Evolutionary conservation across 2,797 vertebrate genomes (phyloP).

Genomic region (Neosilurus hyrtlii): DNA sequence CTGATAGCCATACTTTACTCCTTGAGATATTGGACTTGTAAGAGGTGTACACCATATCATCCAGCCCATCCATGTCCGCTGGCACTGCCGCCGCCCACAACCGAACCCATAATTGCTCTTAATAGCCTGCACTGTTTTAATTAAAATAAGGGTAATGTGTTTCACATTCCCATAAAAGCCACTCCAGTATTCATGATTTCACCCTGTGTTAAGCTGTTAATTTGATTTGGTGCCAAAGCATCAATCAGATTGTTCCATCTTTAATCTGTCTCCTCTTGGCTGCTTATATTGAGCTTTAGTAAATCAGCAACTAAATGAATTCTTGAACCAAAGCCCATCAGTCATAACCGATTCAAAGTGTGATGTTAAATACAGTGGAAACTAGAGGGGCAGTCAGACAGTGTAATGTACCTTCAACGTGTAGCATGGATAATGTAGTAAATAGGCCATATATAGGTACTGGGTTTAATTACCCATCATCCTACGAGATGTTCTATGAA

Average conservation of each 20-base stretch:
- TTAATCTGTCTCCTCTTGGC: slow-evolving; percentile 9
- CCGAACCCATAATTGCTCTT: slow-evolving; percentile 22
- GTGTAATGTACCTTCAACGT: too few relatives aligned
- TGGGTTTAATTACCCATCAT: too few relatives aligned
- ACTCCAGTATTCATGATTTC: slow-evolving; percentile 18
- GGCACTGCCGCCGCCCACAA: background rate
- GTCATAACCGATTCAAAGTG: background rate
- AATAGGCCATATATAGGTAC: too few relatives aligned
- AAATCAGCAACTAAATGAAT: slow-evolving; percentile 25
- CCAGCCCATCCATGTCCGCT: too few relatives aligned
- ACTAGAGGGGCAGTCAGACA: background rate
- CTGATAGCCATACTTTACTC: background rate
- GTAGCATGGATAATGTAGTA: too few relatives aligned
- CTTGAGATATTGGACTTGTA: background rate
- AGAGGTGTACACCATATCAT: background rate
- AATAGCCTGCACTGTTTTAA: slow-evolving; percentile 27
- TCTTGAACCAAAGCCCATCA: background rate
- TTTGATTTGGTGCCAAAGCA: slow-evolving; percentile 7
- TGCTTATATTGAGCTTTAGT: slow-evolving; percentile 15
- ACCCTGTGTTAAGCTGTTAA: slow-evolving; percentile 11
- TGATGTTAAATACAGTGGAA: background rate
- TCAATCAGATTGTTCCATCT: slow-evolving; percentile 22
- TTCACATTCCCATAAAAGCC: slow-evolving; percentile 6
- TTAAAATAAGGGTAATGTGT: slow-evolving; percentile 23
- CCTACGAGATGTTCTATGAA: too few relatives aligned